Base-by-base conservation (phyloP, 35 echinoderm and acorn worm species). In the Ophiothrix spiculata region DNA sequence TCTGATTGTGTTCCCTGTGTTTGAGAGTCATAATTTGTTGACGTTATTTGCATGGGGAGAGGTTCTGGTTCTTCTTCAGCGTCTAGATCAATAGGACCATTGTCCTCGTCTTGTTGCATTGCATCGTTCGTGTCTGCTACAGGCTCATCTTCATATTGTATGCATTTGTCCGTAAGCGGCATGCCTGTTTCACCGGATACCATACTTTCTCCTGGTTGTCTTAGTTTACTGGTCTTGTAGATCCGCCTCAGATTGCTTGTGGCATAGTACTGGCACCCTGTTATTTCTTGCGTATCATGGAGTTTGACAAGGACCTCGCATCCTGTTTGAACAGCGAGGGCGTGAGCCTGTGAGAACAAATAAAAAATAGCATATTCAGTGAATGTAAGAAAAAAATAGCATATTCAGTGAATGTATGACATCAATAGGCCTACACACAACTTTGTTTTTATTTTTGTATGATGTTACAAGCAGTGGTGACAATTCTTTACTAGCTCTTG, bases 191-290 rank as follows among this genome's bases (percentile, higher is more conserved):
- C 60, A n/a, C 60, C 60, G 10, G 60, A 69, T 28, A 69, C 60
- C 17, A 69, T 15, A 2, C 8, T 69, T n/a, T 69, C 60, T 15
- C 60, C 60, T 25, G 4, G 6, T n/a, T 69, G 60, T 69, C 60
- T n/a, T 10, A 69, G 60, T n/a, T 69, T 69, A n/a, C 60, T 69
- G 60, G 4, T 69, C 29, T 25, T 69, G 23, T 69, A 69, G 16
- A n/a, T 1, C 29, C 60, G 17, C 23, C 60, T 15, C 29, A 69
- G 25, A 28, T 69, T 69, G 3, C 29, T 6, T 10, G 60, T 69
- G 60, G 60, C 60, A 69, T 69, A 69, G 60, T 69, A 69, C 60
- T 69, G 60, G 60, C 60, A 69, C 2, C 60, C 60, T n/a, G 60
- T 15, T 4, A 69, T 69, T 4, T 69, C 60, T 69, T 15, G 17